Base-by-base conservation (phyloP, 2,888 invertebrate species). In the Athripsodes cinereus region DNA sequence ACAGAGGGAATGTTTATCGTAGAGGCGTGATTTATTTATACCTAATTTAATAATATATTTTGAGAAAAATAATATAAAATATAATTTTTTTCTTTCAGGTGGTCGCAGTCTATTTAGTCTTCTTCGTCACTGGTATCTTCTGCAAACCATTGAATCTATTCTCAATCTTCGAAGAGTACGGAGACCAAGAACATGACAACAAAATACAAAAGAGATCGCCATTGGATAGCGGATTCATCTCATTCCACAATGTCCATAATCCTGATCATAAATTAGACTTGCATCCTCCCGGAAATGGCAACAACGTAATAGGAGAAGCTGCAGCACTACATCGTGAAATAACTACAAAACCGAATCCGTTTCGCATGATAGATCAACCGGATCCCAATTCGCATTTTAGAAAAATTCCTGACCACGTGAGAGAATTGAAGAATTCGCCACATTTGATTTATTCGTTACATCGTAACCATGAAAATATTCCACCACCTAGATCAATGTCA, bases 181-280 rank as follows among this genome's bases (percentile, higher is more conserved):
- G 13, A 3, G 8, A 40, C 1, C n/a, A 22, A 16, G 34, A 10
- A 18, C 8, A 16, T 2, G 11, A 13, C 1, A 31, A 22, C 13
- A 54, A 40, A 34, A 49, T 19, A 8, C 21, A 21, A 40, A 60
- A 60, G 49, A 22, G 60, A 26, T 60, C 60, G 8, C 59, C 59
- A 2, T n/a, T 60, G 6, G 57, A 46, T 16, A 35, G 56, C n/a
- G 60, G 60, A 13, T 53, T 46, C 20, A 55, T 60, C 2, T 49
- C 60, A 31, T 60, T 53, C 13, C 26, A 26, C 26, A 16, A 16
- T 13, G 16, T 40, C 13, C 40, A 40, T 16, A 40, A 40, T 40
- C 40, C 40, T 3, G 40, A 40, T 2, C 40, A 40, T 40, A 5
- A n/a, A 13, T 40, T 40, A 13, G 40, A 40, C 13, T 3, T 40